Percentiles rank a stretch among this genome's conserved stretches.
Evolutionary conservation across 2,888 invertebrate genomes (phyloP).

Genomic region (Himalopsyche japonica): DNA sequence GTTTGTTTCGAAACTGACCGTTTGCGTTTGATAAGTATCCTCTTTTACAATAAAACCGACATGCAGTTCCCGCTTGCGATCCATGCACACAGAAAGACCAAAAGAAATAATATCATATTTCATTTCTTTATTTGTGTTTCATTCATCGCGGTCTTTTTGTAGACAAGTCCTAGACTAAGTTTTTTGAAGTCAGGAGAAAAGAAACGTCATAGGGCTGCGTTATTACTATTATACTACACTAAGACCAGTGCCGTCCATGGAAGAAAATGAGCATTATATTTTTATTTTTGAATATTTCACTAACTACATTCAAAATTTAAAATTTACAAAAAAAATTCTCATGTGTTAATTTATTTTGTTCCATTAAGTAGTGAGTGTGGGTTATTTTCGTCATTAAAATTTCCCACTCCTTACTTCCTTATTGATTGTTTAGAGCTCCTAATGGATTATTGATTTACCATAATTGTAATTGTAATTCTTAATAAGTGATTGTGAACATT

Average conservation of each 20-base stretch:
- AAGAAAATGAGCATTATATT: too few species aligned
- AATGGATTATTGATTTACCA: too few species aligned
- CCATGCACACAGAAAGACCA: conserved; percentile 21
- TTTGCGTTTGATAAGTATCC: conserved; percentile 18
- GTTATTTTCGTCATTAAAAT: too few species aligned
- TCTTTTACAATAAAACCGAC: background rate
- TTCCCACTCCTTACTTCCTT: too few species aligned
- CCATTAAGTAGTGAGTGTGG: too few species aligned
- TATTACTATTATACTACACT: background rate
- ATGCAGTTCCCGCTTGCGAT: background rate
- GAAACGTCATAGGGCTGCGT: conserved; percentile 26
- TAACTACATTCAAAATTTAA: too few species aligned
- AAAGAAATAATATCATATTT: conserved; percentile 41
- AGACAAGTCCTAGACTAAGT: conserved; percentile 39
- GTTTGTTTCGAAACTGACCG: conserved; percentile 18
- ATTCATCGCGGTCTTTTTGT: conserved; percentile 19
- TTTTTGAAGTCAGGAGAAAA: conserved; percentile 20
- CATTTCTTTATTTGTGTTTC: conserved; percentile 40
- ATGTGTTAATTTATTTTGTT: too few species aligned
- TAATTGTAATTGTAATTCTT: too few species aligned
- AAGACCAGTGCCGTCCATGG: background rate
- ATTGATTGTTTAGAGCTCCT: too few species aligned
- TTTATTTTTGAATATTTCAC: too few species aligned
- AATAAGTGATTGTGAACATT: too few species aligned
- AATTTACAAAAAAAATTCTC: too few species aligned